Percentiles rank a stretch among this genome's conserved stretches.
Evolutionary conservation across 2,888 invertebrate species (phyloP).

Genomic region (Drosophila dives): DNA sequence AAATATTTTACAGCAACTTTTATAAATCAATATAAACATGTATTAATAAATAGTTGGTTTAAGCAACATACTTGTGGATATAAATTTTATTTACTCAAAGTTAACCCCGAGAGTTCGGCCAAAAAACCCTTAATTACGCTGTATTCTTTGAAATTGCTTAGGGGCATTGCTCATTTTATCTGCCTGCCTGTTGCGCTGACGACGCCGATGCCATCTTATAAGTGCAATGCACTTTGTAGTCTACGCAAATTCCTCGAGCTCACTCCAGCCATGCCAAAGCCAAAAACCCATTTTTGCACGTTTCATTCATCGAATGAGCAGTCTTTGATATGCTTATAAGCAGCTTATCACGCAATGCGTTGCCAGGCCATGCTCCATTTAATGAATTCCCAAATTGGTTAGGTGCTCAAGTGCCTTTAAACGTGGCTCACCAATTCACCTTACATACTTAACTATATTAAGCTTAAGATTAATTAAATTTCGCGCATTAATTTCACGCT

Average conservation of each 20-base stretch:
- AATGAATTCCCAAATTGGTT: constrained; percentile 20
- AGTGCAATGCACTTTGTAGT: constrained; percentile 30
- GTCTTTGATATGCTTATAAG: constrained; percentile 48
- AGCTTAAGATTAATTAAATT: constrained; percentile 71
- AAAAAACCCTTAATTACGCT: not conserved
- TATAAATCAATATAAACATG: not conserved
- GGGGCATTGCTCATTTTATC: constrained; percentile 14
- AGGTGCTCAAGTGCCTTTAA: constrained; percentile 3
- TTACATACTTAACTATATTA: constrained; percentile 64
- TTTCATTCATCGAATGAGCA: constrained; percentile 48
- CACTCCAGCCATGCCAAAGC: not conserved
- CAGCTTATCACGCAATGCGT: constrained; percentile 54
- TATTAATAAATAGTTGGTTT: not conserved
- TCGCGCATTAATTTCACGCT: constrained; percentile 51
- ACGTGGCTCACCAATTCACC: constrained; percentile 35
- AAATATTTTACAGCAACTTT: not conserved
- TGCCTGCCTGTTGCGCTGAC: not conserved
- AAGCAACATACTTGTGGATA: not conserved
- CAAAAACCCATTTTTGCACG: constrained; percentile 16
- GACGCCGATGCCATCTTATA: not conserved
- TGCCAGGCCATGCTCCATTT: not conserved
- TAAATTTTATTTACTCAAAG: not conserved
- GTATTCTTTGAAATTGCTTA: constrained; percentile 7
- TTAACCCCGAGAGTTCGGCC: not conserved
- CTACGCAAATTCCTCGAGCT: constrained; percentile 7